A percentile compares a stretch with the other conserved stretches of the same genome.
These are phyloP conservation scores for Drosophila ustulata DNA, from an alignment of 2,888 invertebrate genomes.

Conservation along the genomic window DNA sequence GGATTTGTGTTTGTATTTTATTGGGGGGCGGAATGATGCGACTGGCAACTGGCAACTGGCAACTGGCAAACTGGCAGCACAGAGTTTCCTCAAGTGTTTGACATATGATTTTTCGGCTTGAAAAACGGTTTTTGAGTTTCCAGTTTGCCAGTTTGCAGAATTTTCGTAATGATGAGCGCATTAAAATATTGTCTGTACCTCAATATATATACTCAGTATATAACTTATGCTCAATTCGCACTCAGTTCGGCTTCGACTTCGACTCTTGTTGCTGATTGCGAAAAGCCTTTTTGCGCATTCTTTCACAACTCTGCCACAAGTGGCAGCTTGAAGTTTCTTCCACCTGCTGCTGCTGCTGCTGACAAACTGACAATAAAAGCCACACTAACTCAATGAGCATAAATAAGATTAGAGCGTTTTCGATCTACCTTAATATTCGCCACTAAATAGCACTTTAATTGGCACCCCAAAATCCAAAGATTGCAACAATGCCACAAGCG, in stretches of 20 bases:
- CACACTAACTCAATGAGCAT: conserved; percentile 67
- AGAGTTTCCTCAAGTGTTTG: conserved; percentile 64
- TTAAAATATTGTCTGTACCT: conserved; percentile 45
- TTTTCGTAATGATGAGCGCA: conserved; percentile 77
- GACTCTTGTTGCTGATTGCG: conserved; percentile 40
- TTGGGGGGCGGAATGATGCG: conserved; percentile 34
- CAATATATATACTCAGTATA: conserved; percentile 1
- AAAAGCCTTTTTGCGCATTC: conserved; percentile 48
- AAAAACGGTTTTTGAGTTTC: conserved; percentile 64
- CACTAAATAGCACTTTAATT: conserved; percentile 77
- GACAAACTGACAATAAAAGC: conserved; percentile 50
- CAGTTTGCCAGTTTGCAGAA: conserved; percentile 67
- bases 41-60: conserved; percentile 1
- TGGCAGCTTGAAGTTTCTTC: conserved; percentile 46
- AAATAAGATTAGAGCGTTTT: conserved; percentile 72
- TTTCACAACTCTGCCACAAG: conserved; percentile 59
- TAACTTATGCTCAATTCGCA: conserved; percentile 5
- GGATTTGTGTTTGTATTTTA: conserved; percentile 9
- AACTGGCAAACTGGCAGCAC: conserved; percentile 2
- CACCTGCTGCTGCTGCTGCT: conserved; percentile 35
- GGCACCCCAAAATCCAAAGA: conserved; percentile 49
- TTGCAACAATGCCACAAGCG: conserved; percentile 42
- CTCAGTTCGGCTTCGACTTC: background rate
- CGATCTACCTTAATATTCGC: conserved; percentile 56
- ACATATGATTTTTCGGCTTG: conserved; percentile 72